These are phyloP conservation scores for Papilio helenus DNA, from an alignment of 1,140 invertebrate species.

Conservation along the genomic window DNA sequence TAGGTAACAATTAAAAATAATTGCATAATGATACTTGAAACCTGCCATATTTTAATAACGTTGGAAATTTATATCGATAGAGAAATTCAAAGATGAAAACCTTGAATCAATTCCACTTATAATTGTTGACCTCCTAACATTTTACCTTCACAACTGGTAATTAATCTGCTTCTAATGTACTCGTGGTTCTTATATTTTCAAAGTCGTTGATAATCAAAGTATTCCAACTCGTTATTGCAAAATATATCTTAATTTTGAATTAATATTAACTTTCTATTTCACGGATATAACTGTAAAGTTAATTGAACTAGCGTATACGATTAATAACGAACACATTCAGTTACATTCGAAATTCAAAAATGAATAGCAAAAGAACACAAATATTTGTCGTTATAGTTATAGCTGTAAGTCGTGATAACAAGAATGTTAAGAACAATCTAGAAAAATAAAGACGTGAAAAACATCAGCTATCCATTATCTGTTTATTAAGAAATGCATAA, in stretches of 20 bases:
- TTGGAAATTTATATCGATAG: no score
- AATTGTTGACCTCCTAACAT: no score
- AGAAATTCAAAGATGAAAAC: no score
- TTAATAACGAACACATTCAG: neutral
- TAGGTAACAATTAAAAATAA: neutral
- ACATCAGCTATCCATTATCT: no score
- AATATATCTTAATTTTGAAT: neutral
- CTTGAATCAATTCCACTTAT: no score
- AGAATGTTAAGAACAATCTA: neutral
- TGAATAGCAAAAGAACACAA: neutral
- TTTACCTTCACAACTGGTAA: neutral
- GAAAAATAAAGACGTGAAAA: neutral
- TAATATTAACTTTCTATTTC: neutral
- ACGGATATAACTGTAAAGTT: neutral
- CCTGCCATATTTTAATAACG: no score
- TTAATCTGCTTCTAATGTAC: neutral
- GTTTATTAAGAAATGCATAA: no score
- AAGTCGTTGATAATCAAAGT: neutral
- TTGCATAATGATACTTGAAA: no score
- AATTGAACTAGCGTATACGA: neutral
- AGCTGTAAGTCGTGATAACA: slow-evolving; percentile 31
- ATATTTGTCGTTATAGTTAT: slow-evolving; percentile 34
- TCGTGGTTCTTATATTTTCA: neutral
- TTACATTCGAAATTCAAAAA: neutral
- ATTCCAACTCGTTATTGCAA: neutral